Conservation (phyloP, 2,888 invertebrate species). For the Fragum whitleyi region DNA sequence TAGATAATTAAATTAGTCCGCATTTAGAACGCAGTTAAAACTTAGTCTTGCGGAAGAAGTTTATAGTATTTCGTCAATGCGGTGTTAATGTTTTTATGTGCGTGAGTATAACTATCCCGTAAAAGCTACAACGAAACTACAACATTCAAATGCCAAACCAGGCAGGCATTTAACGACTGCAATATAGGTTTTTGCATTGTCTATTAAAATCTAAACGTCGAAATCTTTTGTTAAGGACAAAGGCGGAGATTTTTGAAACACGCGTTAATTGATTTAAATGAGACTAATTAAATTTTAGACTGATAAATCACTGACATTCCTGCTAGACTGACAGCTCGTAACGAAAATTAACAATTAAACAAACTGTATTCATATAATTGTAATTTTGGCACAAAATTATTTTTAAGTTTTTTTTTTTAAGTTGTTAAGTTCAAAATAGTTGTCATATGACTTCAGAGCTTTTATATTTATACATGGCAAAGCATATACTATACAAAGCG, state of each 20-base stretch:
- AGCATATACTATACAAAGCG: too few species aligned
- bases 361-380: slow-evolving; percentile 51
- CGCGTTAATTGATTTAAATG: slow-evolving; percentile 68
- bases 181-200: slow-evolving; percentile 27
- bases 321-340: slow-evolving; percentile 50
- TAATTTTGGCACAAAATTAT: slow-evolving; percentile 20
- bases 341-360: slow-evolving; percentile 40
- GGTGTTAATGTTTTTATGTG: slow-evolving; percentile 43
- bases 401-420: too few species aligned
- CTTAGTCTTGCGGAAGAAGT: slow-evolving; percentile 40
- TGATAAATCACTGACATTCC: slow-evolving; percentile 63
- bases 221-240: slow-evolving; percentile 56
- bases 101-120: slow-evolving; percentile 21
- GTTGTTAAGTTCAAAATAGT: too few species aligned
- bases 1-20: slow-evolving; percentile 63
- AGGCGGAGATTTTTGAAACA: slow-evolving; percentile 55
- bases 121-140: background rate
- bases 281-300: slow-evolving; percentile 62
- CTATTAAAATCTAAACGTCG: slow-evolving; percentile 54
- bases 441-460: too few species aligned
- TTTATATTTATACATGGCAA: too few species aligned
- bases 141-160: slow-evolving; percentile 17
- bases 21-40: slow-evolving; percentile 34
- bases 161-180: slow-evolving; percentile 39
- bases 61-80: slow-evolving; percentile 38